Base-by-base conservation (phyloP, 2,888 invertebrate genomes). In the Plagiodera versicolora region DNA sequence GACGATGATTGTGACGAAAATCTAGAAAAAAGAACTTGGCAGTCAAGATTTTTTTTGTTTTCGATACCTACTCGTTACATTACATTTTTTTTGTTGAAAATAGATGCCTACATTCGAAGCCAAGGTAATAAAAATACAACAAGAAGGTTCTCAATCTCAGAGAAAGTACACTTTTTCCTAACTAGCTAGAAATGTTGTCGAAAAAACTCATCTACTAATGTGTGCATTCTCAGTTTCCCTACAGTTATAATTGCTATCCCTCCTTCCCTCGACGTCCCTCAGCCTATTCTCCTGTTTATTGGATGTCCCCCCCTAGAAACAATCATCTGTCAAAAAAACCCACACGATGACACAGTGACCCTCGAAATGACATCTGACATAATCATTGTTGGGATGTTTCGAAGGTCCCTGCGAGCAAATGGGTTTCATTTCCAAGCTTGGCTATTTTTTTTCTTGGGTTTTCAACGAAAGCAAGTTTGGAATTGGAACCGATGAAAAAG, bases 201-300 rank as follows among this genome's bases (percentile, higher is more conserved):
- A 63, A 59, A 52, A 64, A 66, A 64, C 61, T 68, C 39, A 79
- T 73, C 79, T 77, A 74, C 72, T 70, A 67, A 78, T 74, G 66
- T 79, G 78, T 71, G 77, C 77, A 72, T 79, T 75, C 70, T 77
- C 76, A 44, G 75, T 70, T 65, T 75, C 74, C 57, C 75, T 77
- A 73, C 78, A 78, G 66, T 78, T 78, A 71, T 76, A 74, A 70
- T 79, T 79, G 69, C 72, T 77, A 67, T 78, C 78, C 56, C 78
- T 73, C 63, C 73, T 67, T 48, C 67, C 67, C 53, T 67, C 70
- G 54, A 64, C 69, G 60, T 67, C 69, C 54, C 60, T 65, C 46
- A 70, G 63, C 11, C 75, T 67, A 54, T 69, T 70, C 30, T 67
- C 70, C 48, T 68, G 69, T 62, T 76, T 75, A 60, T 75, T 74